Conservation (phyloP, 2,113 vertebrate genomes). For the Motacilla tschutschensis region DNA sequence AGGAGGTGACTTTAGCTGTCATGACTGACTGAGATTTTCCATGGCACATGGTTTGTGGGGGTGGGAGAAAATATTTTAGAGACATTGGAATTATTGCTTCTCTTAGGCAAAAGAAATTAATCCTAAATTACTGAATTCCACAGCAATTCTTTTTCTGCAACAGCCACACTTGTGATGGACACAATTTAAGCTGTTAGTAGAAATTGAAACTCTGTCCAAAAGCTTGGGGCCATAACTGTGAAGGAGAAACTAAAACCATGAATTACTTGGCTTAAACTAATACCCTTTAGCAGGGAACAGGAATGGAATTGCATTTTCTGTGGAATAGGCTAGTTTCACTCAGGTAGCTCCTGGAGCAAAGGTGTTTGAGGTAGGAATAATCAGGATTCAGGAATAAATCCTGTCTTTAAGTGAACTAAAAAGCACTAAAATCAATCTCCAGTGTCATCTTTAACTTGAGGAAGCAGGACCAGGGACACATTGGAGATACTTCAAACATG, state of each 20-base stretch:
- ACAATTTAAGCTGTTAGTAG: not conserved
- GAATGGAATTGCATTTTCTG: not conserved
- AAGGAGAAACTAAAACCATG: not conserved
- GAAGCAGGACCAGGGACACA: not conserved
- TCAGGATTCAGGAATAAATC: not conserved
- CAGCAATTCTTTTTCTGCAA: conserved; percentile 5
- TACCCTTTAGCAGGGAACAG: not conserved
- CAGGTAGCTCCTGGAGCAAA: not conserved
- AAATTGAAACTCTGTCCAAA: not conserved
- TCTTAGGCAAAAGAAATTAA: conserved; percentile 3
- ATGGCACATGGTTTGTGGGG: not conserved
- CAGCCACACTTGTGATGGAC: not conserved
- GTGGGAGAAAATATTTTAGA: not conserved
- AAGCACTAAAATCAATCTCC: not conserved
- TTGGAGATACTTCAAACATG: not conserved
- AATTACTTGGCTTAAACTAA: not conserved
- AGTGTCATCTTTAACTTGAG: not conserved
- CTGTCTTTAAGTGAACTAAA: not conserved
- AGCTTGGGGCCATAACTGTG: not conserved
- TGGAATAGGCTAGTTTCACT: not conserved
- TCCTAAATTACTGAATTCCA: conserved; percentile 3
- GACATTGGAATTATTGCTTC: not conserved
- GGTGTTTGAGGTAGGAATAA: not conserved
- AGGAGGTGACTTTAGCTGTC: not conserved
- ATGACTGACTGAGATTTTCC: not conserved